Evolutionary conservation across 1,140 invertebrate genomes (phyloP).

Genomic region (Antheraea mylitta): DNA sequence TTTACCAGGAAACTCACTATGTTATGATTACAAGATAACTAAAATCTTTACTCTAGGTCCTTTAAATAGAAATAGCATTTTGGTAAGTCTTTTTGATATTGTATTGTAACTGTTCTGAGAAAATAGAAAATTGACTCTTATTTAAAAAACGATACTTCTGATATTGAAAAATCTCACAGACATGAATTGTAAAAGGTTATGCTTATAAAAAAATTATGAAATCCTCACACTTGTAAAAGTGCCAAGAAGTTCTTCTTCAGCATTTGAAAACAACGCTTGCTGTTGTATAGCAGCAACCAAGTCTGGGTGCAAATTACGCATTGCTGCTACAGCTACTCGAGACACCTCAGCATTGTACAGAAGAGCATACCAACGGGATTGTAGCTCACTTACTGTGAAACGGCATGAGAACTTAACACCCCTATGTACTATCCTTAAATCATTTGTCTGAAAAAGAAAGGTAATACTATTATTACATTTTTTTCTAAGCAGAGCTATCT

Average conservation of each 20-base stretch:
- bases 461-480: too few relatives aligned
- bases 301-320: slow-evolving; percentile 96
- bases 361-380: slow-evolving; percentile 97
- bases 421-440: slow-evolving; percentile 91
- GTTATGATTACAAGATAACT: too few relatives aligned
- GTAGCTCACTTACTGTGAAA: slow-evolving; percentile 96
- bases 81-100: too few relatives aligned
- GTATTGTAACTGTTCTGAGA: too few relatives aligned
- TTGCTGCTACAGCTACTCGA: slow-evolving; percentile 92
- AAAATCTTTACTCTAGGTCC: too few relatives aligned
- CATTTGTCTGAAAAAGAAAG: slow-evolving; percentile 85
- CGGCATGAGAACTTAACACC: slow-evolving; percentile 98
- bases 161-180: too few relatives aligned
- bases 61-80: too few relatives aligned
- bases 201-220: background rate
- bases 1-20: too few relatives aligned
- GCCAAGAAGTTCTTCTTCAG: slow-evolving; percentile 93
- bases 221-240: slow-evolving; percentile 89
- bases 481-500: too few relatives aligned
- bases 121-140: too few relatives aligned
- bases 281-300: slow-evolving; percentile 91
- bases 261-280: slow-evolving; percentile 92
- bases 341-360: slow-evolving; percentile 95
- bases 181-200: too few relatives aligned
- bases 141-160: too few relatives aligned